These are phyloP conservation scores for Tipula helvola DNA, from an alignment of 2,888 invertebrate genomes.

Conservation along the genomic window DNA sequence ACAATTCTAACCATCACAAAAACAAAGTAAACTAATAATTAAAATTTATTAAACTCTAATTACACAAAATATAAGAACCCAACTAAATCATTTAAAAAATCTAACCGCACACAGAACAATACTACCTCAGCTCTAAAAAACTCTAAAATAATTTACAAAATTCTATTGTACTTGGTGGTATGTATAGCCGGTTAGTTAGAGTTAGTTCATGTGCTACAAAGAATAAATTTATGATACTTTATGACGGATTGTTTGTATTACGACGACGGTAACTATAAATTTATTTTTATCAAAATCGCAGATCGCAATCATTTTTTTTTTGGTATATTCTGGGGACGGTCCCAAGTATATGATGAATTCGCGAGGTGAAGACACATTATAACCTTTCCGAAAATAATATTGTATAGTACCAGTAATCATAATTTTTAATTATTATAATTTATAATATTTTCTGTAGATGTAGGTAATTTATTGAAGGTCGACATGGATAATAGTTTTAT, in stretches of 20 bases:
- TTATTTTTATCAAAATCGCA: background rate
- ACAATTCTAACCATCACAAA: background rate
- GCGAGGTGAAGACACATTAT: background rate
- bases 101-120: background rate
- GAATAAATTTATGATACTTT: background rate
- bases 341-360: background rate
- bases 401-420: background rate
- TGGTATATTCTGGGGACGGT: background rate
- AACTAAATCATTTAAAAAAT: background rate
- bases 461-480: background rate
- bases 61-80: background rate
- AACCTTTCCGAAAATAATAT: background rate
- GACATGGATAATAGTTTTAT: conserved; percentile 4
- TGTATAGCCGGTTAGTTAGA: background rate
- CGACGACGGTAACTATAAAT: background rate
- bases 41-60: background rate
- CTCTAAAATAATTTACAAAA: background rate
- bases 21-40: background rate
- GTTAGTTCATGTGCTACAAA: background rate
- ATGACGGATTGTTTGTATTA: background rate
- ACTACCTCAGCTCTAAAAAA: background rate
- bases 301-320: background rate
- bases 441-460: background rate
- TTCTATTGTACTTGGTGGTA: background rate
- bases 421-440: background rate